Percentiles rank a stretch among this genome's conserved stretches.
Evolutionary conservation across 1,140 invertebrate genomes (phyloP).

Genomic region (Rhagoletis pomonella): DNA sequence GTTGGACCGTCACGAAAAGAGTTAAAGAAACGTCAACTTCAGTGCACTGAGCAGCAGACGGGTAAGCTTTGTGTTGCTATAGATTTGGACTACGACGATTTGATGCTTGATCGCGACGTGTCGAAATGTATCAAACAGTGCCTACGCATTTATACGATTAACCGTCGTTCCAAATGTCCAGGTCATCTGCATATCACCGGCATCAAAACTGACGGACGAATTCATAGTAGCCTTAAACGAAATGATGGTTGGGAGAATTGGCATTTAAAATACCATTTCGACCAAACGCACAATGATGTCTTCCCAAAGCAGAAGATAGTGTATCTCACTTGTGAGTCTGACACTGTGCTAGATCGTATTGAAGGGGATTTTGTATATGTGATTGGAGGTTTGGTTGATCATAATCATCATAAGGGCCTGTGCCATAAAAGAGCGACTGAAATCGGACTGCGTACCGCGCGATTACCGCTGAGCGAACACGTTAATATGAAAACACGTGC

Average conservation of each 20-base stretch:
- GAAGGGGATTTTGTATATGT: constrained; percentile 90
- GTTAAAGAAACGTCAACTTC: constrained; percentile 86
- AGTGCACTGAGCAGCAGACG: constrained; percentile 79
- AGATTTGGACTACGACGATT: constrained; percentile 93
- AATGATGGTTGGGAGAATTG: constrained; percentile 94
- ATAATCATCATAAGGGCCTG: constrained; percentile 95
- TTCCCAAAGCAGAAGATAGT: constrained; percentile 82
- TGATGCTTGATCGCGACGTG: constrained; percentile 94
- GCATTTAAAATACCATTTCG: constrained; percentile 83
- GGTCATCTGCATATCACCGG: constrained; percentile 92
- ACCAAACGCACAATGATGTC: constrained; percentile 60
- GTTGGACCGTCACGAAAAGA: constrained; percentile 86
- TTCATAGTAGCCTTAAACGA: constrained; percentile 81
- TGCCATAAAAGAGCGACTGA: constrained; percentile 89
- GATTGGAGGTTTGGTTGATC: constrained; percentile 98
- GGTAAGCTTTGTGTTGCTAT: constrained; percentile 85
- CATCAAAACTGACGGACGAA: constrained; percentile 81
- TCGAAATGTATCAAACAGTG: constrained; percentile 95
- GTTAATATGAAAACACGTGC: constrained; percentile 94
- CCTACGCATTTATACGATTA: constrained; percentile 93
- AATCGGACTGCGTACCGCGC: constrained; percentile 87
- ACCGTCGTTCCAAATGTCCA: constrained; percentile 87
- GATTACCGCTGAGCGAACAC: constrained; percentile 92
- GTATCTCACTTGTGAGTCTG: constrained; percentile 96
- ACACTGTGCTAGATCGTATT: constrained; percentile 87